Base-by-base conservation (phyloP, 2,888 invertebrate genomes). In the Lutraria lutraria region DNA sequence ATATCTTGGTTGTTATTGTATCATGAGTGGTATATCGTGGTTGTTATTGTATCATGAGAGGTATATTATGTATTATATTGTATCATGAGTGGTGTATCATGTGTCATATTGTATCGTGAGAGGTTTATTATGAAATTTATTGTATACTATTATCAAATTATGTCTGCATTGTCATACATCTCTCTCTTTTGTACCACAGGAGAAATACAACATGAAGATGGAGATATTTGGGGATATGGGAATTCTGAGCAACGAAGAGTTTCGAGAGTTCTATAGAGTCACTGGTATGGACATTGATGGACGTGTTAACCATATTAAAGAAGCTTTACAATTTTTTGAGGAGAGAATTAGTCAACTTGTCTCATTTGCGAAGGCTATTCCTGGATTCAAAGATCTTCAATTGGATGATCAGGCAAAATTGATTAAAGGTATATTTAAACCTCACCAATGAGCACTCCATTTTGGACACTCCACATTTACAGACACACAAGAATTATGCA, bases 261-360 rank as follows among this genome's bases (percentile, higher is more conserved):
- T 95, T 91, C 90, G 93, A 34, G 93, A 93, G 52, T 95, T 96
- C 85, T 96, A 96, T 92, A 92, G 93, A 56, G 88, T 94, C 2
- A 96, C 96, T n/a, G 96, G 96, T 0, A 95, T 96, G 43, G 96
- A 96, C 85, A 87, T 96, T 2, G 96, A 96, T 85, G 95, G 95
- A 15, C 87, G 96, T n/a, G 91, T 93, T 52, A 94, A 94, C 43
- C 87, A 95, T 91, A 91, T 96, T 87, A 88, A 92, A 21, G 89
- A 92, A 34, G 94, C 94, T 85, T 93, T 95, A 21, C 91, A 92
- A 0, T 93, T 94, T 81, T 94, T 96, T 86, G 95, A 96, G 83
- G 92, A 92, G 31, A 95, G 94, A 81, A 93, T 96, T 52, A 92
- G 94, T 21, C 92, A 93, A 29, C 93, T 94, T 86, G 95, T 96